Base-by-base conservation (phyloP, 2,113 vertebrate species). In the Burhinus bistriatus region DNA sequence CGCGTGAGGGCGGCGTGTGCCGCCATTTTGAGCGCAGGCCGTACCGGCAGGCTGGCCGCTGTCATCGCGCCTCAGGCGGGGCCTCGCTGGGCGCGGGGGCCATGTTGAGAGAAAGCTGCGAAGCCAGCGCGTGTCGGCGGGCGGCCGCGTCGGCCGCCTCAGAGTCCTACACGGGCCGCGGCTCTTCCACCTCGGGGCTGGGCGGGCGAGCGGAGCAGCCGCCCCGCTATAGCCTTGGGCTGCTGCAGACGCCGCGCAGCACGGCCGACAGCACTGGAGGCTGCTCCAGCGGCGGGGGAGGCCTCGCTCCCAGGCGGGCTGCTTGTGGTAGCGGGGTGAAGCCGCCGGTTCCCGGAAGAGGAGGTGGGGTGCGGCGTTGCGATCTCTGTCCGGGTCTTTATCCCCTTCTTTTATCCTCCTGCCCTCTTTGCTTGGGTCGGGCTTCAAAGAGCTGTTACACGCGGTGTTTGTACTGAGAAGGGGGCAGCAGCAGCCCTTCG, bases 171-270 rank as follows among this genome's bases (percentile, higher is more conserved):
- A 27, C 68, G 27, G 92, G 55, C 21, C 83, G 32, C 7, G 52
- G 30, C 64, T 95, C 95, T 4, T 96, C 94, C 54, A 45, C 90
- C 30, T 36, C 95, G 7, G 70, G 32, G 19, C 1, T 6, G 64
- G 27, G 59, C 9, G 26, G 54, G 36, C n/a, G 64, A 9, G 45
- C 3, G n/a, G 89, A 77, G 75, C 80, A 6, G 27, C 32, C 36
- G 21, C 73, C 87, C 9, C 91, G 68, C 16, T 97, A 95, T n/a
- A 70, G 77, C 9, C 10, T 98, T 1, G 97, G 97, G 27, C 83
- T 97, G 69, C 80, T 95, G 57, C 93, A 97, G 75, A 97, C 96
- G 6, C 97, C 97, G 3, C 30, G 71, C 42, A 85, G 86, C 61
- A 30, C 82, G 15, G 38, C 26, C 1, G 80, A 13, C 12, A 83